Conservation (phyloP, 2,797 vertebrate species). For the Pangasius macronema region DNA sequence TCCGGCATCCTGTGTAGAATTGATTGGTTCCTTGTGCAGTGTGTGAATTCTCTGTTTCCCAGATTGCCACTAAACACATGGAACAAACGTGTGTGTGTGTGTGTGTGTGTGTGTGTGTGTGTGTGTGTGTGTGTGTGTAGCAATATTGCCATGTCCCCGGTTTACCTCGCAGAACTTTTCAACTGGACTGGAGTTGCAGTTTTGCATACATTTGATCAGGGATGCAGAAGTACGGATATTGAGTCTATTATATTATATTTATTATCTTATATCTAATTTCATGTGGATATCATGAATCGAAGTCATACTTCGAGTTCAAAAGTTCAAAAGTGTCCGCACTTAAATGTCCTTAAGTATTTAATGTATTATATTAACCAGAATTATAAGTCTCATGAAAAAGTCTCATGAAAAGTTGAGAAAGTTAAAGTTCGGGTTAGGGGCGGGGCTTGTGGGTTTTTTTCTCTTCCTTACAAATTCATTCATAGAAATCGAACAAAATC, state of each 20-base stretch:
- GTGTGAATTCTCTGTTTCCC: constrained; percentile 80
- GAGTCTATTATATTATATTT: too few species aligned
- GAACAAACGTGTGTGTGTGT: constrained; percentile 68
- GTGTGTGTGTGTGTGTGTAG: constrained; percentile 65
- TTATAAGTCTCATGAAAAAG: not conserved
- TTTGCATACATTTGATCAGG: not conserved
- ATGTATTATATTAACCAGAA: not conserved
- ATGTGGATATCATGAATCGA: not conserved
- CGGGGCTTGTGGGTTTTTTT: not conserved
- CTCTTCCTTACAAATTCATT: not conserved
- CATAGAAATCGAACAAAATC: not conserved
- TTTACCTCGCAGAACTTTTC: not conserved
- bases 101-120: constrained; percentile 50
- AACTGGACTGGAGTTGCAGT: not conserved
- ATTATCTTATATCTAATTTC: not conserved
- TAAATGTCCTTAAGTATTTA: not conserved
- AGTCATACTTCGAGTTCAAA: not conserved
- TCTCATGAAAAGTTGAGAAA: not conserved
- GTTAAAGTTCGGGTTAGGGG: not conserved
- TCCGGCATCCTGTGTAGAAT: constrained; percentile 66
- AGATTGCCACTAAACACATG: constrained; percentile 76
- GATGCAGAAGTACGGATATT: not conserved
- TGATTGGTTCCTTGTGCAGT: constrained; percentile 80
- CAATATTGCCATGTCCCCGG: not conserved
- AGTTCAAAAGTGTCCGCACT: not conserved